phyloP scores from a whole-genome alignment of 2,888 invertebrate species.

The Melolontha melolontha region DNA sequence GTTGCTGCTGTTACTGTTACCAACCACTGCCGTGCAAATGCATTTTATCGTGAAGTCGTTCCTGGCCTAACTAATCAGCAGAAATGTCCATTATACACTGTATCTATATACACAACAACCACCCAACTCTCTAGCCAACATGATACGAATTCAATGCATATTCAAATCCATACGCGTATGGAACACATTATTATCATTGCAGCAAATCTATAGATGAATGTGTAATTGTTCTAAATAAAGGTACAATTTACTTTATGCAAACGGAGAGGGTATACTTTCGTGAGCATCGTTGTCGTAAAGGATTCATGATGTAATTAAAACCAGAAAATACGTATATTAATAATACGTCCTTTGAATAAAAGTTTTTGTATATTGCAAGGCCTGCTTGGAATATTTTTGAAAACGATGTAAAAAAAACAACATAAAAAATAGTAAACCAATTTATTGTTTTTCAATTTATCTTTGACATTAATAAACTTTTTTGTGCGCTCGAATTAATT shows the following conservation, averaged over 20 bases:
- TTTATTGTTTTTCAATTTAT: too few relatives aligned
- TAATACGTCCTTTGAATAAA: too few relatives aligned
- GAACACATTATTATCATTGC: constrained; percentile 43
- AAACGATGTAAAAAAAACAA: too few relatives aligned
- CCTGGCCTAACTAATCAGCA: constrained; percentile 11
- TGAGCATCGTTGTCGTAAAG: neutral
- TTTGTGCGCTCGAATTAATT: too few relatives aligned
- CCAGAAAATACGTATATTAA: too few relatives aligned
- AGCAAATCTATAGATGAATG: constrained; percentile 50
- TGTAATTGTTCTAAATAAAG: constrained; percentile 56
- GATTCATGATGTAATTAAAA: too few relatives aligned
- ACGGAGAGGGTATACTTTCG: neutral
- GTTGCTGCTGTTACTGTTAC: neutral
- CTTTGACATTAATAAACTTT: too few relatives aligned
- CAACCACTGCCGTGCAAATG: too few relatives aligned
- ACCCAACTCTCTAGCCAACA: constrained; percentile 2
- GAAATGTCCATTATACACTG: constrained; percentile 25
- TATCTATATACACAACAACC: constrained; percentile 4
- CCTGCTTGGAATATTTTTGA: too few relatives aligned
- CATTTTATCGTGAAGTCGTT: neutral
- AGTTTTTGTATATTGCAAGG: too few relatives aligned
- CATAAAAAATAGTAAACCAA: too few relatives aligned
- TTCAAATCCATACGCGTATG: constrained; percentile 46
- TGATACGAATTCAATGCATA: constrained; percentile 47
- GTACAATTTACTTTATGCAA: constrained; percentile 10